Conservation (phyloP, 2,113 vertebrate species). For the Campylomormyrus tamandua region DNA sequence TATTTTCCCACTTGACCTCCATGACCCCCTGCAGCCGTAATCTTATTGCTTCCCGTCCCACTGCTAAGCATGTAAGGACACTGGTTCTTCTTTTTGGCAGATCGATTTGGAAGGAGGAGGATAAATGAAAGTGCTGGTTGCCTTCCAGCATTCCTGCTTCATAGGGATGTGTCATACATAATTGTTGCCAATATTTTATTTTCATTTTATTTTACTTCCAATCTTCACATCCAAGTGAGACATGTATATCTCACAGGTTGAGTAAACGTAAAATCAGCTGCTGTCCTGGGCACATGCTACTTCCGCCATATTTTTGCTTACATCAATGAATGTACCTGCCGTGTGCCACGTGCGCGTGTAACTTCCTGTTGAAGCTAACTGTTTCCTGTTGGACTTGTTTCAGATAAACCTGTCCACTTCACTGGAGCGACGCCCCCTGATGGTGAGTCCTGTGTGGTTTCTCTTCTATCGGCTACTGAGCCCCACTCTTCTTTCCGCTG, state of each 20-base stretch:
- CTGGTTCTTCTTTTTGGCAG: not conserved
- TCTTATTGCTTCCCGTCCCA: not conserved
- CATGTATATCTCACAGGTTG: not conserved
- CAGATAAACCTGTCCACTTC: slow-evolving; percentile 91
- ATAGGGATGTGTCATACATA: not conserved
- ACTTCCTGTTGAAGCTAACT: slow-evolving; percentile 32
- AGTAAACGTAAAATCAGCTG: not conserved
- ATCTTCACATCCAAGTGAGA: not conserved
- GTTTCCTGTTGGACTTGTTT: slow-evolving; percentile 35
- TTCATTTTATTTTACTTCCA: not conserved
- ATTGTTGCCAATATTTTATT: not conserved
- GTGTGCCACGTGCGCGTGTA: not conserved
- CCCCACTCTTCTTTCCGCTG: not conserved
- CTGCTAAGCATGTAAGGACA: not conserved
- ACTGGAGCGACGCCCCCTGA: slow-evolving; percentile 69
- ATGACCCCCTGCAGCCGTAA: not conserved
- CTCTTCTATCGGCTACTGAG: not conserved
- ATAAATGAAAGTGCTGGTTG: not conserved
- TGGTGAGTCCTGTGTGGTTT: slow-evolving; percentile 73
- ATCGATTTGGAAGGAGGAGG: not conserved
- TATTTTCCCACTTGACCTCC: not conserved
- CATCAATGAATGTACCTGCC: not conserved
- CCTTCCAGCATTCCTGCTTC: not conserved
- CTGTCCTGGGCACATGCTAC: not conserved
- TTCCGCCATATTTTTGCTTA: not conserved